Evolutionary conservation across 2,797 vertebrate genomes (phyloP), one percentile per base, ranked within the genome.

Genomic region (Malacoraja senta): DNA sequence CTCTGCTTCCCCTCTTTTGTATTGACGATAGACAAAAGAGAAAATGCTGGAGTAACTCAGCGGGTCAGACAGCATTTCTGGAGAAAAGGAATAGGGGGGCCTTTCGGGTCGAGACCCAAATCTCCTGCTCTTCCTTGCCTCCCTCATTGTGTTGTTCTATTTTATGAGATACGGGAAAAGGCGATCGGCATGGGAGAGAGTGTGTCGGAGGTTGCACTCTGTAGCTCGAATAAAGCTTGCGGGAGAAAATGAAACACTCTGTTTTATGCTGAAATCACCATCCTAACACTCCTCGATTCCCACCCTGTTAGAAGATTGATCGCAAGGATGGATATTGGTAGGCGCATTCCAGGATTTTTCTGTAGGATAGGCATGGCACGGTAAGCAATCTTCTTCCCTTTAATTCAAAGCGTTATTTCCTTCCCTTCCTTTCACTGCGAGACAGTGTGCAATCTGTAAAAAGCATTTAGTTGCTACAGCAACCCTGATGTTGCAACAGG

Each of bases 381-480:
- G 61, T 61, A 8, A 68, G 63, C n/a, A 21, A 88, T 68, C 68
- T 68, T 65, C 84, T 68, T 17, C 35, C 63, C 84, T 88, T 88
- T 68, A 88, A 88, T 32, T 88, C 84, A 35, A 88, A 88, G 61
- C 65, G n/a, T 9, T 32, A 88, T 65, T 32, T 68, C 61, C 68
- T 88, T 63, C 8, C 63, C 32, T 78, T n/a, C 77, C 65, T 68
- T 68, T 68, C 63, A 88, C 84, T 35, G 61, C 21, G 61, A 10
- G n/a, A 68, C 83, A 88, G n/a, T 68, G 61, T 35, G 15, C 84
- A 88, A 68, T 68, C 84, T 88, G 84, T 68, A 88, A 68, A 84
- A 88, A 88, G 84, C 84, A 88, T 88, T 68, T 17, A 9, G 84
- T 65, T 88, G 63, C 84, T 88, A 88, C 68, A 63, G 84, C 32